Evolutionary conservation across 2,888 invertebrate genomes (phyloP), one percentile per base, ranked within the genome.

Genomic region (Drosophila niveifrons): DNA sequence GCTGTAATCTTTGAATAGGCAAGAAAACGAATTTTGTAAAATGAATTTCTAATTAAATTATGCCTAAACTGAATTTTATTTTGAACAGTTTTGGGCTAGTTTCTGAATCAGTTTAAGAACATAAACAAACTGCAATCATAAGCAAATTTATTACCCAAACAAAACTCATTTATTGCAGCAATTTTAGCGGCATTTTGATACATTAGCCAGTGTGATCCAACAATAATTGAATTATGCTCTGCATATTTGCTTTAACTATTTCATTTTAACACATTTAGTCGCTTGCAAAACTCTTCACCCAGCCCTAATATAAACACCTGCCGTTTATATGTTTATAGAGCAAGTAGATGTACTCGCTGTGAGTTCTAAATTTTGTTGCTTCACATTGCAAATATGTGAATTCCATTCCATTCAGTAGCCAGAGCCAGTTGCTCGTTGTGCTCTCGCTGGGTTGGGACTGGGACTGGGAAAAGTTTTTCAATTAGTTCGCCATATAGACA

Each of bases 271-370:
- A 47, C 56, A 36, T 46, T 46, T 34, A 56, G 15, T 46, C 34
- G 13, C 34, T 10, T 8, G 56, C 44, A 56, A 39, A 28, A 28
- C 47, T 36, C 17, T 50, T 41, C 15, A 28, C 10, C 41, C 70
- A 71, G 71, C 71, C 71, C 71, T 70, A 71, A 64, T 34, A 70
- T 71, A 71, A 71, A 75, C 73, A 74, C 44, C 74, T 75, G 75
- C 50, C 41, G 17, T 17, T 15, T 56, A 15, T 48, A 52, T 63
- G 59, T 75, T 75, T 74, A 75, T 53, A 36, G 23, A 66, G 51
- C 36, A 41, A 46, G 18, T 47, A 39, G 39, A 55, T 61, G 18
- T 58, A 62, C 44, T 46, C 52, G 34, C 39, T 15, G 39, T 9
- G 13, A 41, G 39, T 15, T 13, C 39, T 9, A 8, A 41, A 13